These are phyloP conservation scores for Chorisops tibialis DNA, from an alignment of 2,888 invertebrate genomes.

Conservation along the genomic window DNA sequence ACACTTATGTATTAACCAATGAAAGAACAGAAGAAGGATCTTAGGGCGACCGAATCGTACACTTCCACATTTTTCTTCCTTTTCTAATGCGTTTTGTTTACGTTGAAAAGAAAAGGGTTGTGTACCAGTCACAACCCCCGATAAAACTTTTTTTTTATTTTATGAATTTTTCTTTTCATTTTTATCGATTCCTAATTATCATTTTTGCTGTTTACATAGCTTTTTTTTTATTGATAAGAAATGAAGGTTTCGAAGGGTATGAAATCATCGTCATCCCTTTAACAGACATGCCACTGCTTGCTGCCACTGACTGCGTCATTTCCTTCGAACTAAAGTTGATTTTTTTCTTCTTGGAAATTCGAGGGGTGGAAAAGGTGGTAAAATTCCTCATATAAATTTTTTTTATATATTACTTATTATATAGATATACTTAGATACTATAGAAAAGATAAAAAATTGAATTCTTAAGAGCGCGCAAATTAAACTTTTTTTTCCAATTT, in stretches of 20 bases:
- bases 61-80: no score
- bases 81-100: no score
- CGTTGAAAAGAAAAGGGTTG: no score
- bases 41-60: no score
- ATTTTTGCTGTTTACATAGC: slow-evolving; percentile 22
- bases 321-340: slow-evolving; percentile 9
- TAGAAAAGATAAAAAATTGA: slow-evolving; percentile 11
- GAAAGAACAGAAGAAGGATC: no score
- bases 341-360: slow-evolving; percentile 13
- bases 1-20: no score
- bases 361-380: slow-evolving; percentile 1
- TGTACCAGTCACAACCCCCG: no score
- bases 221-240: slow-evolving; percentile 31
- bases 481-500: slow-evolving; percentile 22
- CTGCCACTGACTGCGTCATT: slow-evolving; percentile 7
- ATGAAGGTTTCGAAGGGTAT: neutral
- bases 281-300: slow-evolving; percentile 16
- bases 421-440: slow-evolving; percentile 9
- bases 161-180: slow-evolving; percentile 8
- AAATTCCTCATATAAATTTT: slow-evolving; percentile 13
- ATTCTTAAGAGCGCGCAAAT: slow-evolving; percentile 21
- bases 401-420: slow-evolving; percentile 17
- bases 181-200: slow-evolving; percentile 33
- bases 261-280: slow-evolving; percentile 7
- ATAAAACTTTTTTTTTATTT: neutral